A percentile compares a stretch with the other conserved stretches of the same genome.
Conservation (phyloP, 2,113 vertebrate species). For the Mesembrinibis cayennensis region DNA sequence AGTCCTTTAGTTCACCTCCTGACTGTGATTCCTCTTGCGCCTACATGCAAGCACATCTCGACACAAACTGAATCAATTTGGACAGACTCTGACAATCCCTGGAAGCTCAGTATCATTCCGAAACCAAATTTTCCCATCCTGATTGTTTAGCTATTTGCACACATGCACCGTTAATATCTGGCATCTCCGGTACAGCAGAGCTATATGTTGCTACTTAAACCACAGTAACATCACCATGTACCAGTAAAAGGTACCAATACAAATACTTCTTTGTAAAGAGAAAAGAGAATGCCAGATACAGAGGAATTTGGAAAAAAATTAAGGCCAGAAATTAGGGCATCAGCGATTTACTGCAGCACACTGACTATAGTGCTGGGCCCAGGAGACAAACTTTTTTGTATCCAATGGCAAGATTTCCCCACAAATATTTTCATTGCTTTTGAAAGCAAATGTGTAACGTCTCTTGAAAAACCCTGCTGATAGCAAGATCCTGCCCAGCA, state of each 20-base stretch:
- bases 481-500: constrained; percentile 61
- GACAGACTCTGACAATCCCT: not conserved
- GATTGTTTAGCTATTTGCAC: not conserved
- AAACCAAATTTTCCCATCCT: not conserved
- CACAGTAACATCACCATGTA: not conserved
- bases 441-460: constrained; percentile 41
- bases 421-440: constrained; percentile 52
- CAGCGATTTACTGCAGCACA: not conserved
- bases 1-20: not conserved
- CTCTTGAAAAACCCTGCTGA: constrained; percentile 51
- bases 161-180: not conserved
- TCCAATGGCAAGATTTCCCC: constrained; percentile 29
- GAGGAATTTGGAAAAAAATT: not conserved
- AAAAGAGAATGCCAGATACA: not conserved
- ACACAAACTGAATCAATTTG: not conserved
- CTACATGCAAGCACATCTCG: not conserved
- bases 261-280: not conserved
- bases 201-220: not conserved
- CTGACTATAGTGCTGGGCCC: not conserved
- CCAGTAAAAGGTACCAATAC: not conserved
- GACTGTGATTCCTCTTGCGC: not conserved
- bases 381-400: not conserved
- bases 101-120: not conserved
- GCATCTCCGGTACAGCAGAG: not conserved
- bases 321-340: not conserved